Evolutionary conservation across 2,113 vertebrate genomes (phyloP), one percentile per base, ranked within the genome.

Genomic region (Marcusenius ussheri): DNA sequence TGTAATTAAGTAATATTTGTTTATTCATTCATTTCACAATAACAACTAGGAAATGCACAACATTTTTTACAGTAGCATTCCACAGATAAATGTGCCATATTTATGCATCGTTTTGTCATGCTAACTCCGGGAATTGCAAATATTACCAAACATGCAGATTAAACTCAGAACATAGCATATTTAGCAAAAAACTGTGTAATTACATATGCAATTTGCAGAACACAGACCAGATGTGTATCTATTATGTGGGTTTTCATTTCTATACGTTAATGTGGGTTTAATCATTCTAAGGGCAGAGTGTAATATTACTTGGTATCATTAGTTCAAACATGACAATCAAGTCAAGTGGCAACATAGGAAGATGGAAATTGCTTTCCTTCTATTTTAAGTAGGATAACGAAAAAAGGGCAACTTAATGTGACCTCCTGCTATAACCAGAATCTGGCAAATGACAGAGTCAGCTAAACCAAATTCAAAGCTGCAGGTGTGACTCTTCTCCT

Each of bases 181-280:
- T 90, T 91, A 83, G 89, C 91, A 83, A 51, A 51, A 91, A 42
- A 58, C 5, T 70, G 62, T 56, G 35, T 50, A 42, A 89, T 93
- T 90, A 74, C 35, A 62, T 27, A 58, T 95, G 93, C 92, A 93
- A 83, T 93, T 91, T 92, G 93, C 93, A 93, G 93, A 91, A 95
- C 92, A 94, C 93, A 95, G 95, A 96, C 96, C 96, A 97, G 96
- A 96, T 97, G 96, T 95, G 94, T 95, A 93, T 93, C 95, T 97
- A 92, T 95, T 96, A 96, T 95, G 95, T 95, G 96, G 95, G 95
- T 96, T 96, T 95, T 96, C 96, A 96, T 96, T 96, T 96, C 97
- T 97, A 96, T 96, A 96, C 97, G 96, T 96, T 97, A 97, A 97
- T 97, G 96, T 96, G 97, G 96, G 96, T 96, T 96, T 97, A 97